Evolutionary conservation across 2,113 vertebrate genomes (phyloP), one percentile per base, ranked within the genome.

Genomic region (Erythrocercus mccallii): DNA sequence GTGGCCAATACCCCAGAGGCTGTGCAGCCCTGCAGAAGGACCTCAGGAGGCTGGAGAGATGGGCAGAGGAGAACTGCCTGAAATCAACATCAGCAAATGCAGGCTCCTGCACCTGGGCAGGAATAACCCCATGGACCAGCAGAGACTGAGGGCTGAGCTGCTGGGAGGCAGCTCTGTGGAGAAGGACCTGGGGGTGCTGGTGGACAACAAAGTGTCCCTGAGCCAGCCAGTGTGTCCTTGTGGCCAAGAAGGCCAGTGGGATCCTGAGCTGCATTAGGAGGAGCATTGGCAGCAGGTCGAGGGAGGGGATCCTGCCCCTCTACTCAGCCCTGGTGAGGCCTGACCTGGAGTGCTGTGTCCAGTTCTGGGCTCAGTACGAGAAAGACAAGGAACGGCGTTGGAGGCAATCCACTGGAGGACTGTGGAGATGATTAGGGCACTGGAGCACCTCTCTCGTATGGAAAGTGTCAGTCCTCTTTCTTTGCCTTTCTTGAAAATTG

Each of bases 1-100:
- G 50, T 37, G 35, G 4, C 31, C 1, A 0, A 19, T 27, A 37
- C 1, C 35, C 42, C 31, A 15, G 21, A 56, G 50, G 21, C 12
- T 47, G 40, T n/a, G 20, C 84, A 62, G 48, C 65, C 50, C 58
- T 42, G 7, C 42, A 64, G 50, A 47, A 38, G 56, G 37, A 8
- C 8, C 56, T 71, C 25, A 2, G 5, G 48, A 88, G 40, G 35
- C 11, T 79, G 66, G 13, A 64, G 56, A 40, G 48, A n/a, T n/a
- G n/a, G n/a, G n/a, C n/a, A n/a, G n/a, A n/a, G n/a, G n/a, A n/a
- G n/a, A n/a, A n/a, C n/a, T n/a, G n/a, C n/a, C n/a, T n/a, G n/a
- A n/a, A n/a, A 20, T 40, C 37, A 61, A 40, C 37, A 61, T 0
- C 58, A 61, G 11, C 40, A 54, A 47, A 13, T 22, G 40, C 68